Percentiles rank a stretch among this genome's conserved stretches.
phyloP scores from a whole-genome alignment of 2,113 vertebrate species.

The Panthera uncia region DNA sequence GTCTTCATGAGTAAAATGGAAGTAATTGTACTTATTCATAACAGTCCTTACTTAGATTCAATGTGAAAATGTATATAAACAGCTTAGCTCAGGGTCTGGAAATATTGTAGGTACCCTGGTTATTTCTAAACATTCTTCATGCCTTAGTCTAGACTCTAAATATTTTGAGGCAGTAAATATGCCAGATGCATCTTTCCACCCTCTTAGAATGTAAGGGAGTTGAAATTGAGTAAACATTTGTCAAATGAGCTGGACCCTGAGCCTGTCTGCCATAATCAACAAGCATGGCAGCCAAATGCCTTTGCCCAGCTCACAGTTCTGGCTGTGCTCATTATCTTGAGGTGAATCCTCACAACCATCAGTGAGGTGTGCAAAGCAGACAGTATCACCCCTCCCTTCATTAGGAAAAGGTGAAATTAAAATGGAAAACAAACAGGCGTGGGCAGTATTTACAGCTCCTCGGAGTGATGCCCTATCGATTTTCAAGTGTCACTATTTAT shows the following conservation, averaged over 20 bases:
- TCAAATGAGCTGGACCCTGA: background rate
- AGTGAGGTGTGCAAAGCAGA: background rate
- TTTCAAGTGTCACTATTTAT: slow-evolving; percentile 65
- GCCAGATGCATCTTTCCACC: slow-evolving; percentile 8
- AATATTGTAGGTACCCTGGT: background rate
- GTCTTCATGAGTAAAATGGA: background rate
- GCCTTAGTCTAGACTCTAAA: slow-evolving; percentile 51
- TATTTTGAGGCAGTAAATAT: slow-evolving; percentile 39
- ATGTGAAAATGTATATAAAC: slow-evolving; percentile 27
- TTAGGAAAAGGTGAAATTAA: slow-evolving; percentile 53
- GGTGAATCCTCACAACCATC: background rate
- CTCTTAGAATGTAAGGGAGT: slow-evolving; percentile 8
- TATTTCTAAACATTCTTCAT: slow-evolving; percentile 58
- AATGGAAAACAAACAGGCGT: slow-evolving; percentile 11
- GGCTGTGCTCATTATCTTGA: background rate
- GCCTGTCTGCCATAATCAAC: background rate
- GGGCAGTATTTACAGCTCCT: slow-evolving; percentile 1
- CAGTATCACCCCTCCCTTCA: background rate
- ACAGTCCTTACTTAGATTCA: slow-evolving; percentile 24
- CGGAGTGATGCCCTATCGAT: slow-evolving; percentile 43
- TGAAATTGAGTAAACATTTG: slow-evolving; percentile 42
- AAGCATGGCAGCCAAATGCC: background rate
- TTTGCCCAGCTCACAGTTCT: background rate
- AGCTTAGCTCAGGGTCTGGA: slow-evolving; percentile 6
- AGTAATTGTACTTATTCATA: background rate